Evolutionary conservation across 2,797 vertebrate genomes (phyloP).

Genomic region (Fratercula arctica): DNA sequence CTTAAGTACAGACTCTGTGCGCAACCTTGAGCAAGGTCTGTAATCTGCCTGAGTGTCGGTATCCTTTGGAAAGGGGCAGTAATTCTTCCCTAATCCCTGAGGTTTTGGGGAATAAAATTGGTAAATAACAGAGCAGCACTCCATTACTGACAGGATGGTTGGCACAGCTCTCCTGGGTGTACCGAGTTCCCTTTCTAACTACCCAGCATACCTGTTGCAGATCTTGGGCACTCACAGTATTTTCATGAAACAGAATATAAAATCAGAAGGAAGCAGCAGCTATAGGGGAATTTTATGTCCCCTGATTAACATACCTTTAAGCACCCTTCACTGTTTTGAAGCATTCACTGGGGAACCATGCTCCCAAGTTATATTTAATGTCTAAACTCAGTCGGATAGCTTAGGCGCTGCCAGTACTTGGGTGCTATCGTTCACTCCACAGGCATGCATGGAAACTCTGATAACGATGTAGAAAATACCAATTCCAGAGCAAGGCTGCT

Average conservation of each 20-base stretch:
- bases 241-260: constrained; percentile 43
- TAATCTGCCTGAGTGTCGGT: not conserved
- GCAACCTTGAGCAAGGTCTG: not conserved
- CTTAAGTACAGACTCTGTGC: not conserved
- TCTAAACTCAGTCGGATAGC: not conserved
- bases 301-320: constrained; percentile 10
- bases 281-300: not conserved
- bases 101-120: not conserved
- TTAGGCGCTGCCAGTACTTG: not conserved
- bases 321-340: constrained; percentile 24
- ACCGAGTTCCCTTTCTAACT: not conserved
- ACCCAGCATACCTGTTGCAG: not conserved
- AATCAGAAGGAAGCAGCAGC: constrained; percentile 40
- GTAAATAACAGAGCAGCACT: not conserved
- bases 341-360: not conserved
- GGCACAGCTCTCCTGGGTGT: not conserved
- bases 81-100: constrained; percentile 3
- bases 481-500: not conserved
- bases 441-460: not conserved
- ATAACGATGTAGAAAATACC: not conserved
- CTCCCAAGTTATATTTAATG: not conserved
- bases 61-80: constrained; percentile 5
- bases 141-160: not conserved
- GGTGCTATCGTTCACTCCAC: not conserved
- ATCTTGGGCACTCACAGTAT: not conserved